Percentiles rank a stretch among this genome's conserved stretches.
Conservation (phyloP, 2,888 invertebrate species). For the Trichogramma evanescens region DNA sequence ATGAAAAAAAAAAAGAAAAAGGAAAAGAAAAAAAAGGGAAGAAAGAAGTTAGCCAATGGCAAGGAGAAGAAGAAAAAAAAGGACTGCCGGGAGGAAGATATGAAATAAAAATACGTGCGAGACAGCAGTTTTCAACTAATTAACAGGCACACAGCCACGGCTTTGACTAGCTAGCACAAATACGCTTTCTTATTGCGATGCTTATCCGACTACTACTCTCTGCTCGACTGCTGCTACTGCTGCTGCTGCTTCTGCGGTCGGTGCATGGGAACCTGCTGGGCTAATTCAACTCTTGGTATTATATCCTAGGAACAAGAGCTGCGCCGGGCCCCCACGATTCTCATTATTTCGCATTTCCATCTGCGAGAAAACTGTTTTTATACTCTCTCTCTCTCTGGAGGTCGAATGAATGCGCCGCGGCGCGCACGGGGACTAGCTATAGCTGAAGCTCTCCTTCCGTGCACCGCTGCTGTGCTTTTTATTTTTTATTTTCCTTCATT, state of each 20-base stretch:
- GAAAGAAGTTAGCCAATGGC: conserved; percentile 8
- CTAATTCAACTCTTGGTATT: conserved; percentile 17
- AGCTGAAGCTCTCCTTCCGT: background rate
- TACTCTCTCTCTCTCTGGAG: conserved; percentile 20
- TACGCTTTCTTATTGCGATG: background rate
- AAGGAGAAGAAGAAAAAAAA: conserved; percentile 9
- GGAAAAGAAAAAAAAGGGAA: conserved; percentile 8
- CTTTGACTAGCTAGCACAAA: background rate
- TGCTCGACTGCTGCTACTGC: conserved; percentile 28
- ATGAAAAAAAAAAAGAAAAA: conserved; percentile 9
- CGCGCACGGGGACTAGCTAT: too few relatives aligned
- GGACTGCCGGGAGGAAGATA: conserved; percentile 4
- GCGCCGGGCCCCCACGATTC: conserved; percentile 28
- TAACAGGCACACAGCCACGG: conserved; percentile 29
- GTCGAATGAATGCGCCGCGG: too few relatives aligned
- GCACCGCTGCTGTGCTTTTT: background rate
- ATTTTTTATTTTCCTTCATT: background rate
- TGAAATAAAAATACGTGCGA: background rate
- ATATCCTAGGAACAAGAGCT: conserved; percentile 6
- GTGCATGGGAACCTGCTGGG: conserved; percentile 22
- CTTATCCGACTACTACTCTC: conserved; percentile 37
- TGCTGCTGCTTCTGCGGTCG: conserved; percentile 39
- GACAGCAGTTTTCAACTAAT: conserved; percentile 39
- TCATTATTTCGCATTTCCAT: conserved; percentile 33
- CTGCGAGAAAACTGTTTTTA: background rate